Evolutionary conservation across 2,888 invertebrate genomes (phyloP), one percentile per base, ranked within the genome.

Genomic region (Chalcis sispes): DNA sequence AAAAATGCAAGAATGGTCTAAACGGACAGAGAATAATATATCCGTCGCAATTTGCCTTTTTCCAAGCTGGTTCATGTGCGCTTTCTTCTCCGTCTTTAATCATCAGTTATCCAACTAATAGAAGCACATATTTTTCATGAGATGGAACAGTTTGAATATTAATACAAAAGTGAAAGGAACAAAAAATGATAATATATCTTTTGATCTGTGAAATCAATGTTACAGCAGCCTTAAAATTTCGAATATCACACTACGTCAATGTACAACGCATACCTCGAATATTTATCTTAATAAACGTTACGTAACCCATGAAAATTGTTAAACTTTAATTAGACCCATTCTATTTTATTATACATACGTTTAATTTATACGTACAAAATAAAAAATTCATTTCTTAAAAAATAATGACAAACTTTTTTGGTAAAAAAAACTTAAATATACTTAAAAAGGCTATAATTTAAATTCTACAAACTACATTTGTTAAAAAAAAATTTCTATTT

Each of bases 271-370:
- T 72, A 75, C 75, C 72, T 78, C 69, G 77, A 78, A 42, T 78
- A 78, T 72, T 75, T 75, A 78, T 61, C 77, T 78, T 67, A 78
- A 78, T 78, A 78, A 78, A 78, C 64, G 72, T 78, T 75, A 72
- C 75, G 65, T 78, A 78, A 75, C 72, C 77, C 69, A 70, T 56
- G 42, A 59, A 20, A 4, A 48, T 18, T 13, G 23, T 36, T 1
- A 4, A 40, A 52, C 32, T 61, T 73, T 52, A 50, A 52, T 50
- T 8, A 13, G 50, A 15, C 36, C 20, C 20, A 50, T 2, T 18
- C 46, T 61, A 61, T 42, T 42, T 3, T 8, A 32, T 36, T 36
- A 36, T 36, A 36, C 4, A 7, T 36, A n/a, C n/a, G 36, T 10
- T 36, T 10, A 42, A 2, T 42, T 42, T 42, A 42, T 2, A 42